These are phyloP conservation scores for Pholis gunnellus DNA, from an alignment of 2,113 vertebrate genomes.

Conservation along the genomic window DNA sequence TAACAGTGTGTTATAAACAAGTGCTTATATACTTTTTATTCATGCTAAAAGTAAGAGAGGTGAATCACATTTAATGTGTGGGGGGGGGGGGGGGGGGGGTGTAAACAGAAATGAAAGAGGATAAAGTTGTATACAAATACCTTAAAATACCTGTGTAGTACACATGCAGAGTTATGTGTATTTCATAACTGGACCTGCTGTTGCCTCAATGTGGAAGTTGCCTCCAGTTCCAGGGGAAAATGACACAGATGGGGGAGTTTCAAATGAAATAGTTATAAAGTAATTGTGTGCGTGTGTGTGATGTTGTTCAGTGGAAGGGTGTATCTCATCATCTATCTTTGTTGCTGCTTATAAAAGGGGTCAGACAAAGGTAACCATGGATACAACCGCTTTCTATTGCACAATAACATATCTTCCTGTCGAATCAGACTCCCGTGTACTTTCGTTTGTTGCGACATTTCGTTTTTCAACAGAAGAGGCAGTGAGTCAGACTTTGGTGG, in stretches of 20 bases:
- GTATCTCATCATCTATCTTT: constrained; percentile 13
- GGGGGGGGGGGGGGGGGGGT: too few relatives aligned
- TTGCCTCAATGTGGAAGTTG: neutral
- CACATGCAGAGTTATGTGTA: neutral
- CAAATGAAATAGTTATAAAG: constrained; percentile 7
- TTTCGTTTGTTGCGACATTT: constrained; percentile 66
- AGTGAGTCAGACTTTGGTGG: constrained; percentile 50
- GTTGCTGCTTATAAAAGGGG: constrained; percentile 37
- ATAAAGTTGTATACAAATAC: neutral
- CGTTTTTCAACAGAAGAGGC: constrained; percentile 44
- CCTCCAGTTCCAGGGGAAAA: constrained; percentile 20
- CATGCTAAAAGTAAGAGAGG: neutral
- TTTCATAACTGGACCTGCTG: constrained; percentile 5
- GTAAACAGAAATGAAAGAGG: neutral
- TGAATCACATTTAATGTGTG: neutral
- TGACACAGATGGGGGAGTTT: constrained; percentile 30
- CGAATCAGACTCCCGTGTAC: constrained; percentile 30
- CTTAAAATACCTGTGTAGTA: neutral
- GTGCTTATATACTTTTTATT: neutral
- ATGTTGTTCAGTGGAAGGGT: constrained; percentile 28
- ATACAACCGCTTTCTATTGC: constrained; percentile 63
- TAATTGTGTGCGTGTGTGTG: neutral
- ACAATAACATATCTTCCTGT: constrained; percentile 66
- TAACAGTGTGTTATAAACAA: neutral
- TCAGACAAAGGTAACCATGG: constrained; percentile 67